Evolutionary conservation across 2,888 invertebrate species (phyloP).

Genomic region (Yponomeuta plumbellus): DNA sequence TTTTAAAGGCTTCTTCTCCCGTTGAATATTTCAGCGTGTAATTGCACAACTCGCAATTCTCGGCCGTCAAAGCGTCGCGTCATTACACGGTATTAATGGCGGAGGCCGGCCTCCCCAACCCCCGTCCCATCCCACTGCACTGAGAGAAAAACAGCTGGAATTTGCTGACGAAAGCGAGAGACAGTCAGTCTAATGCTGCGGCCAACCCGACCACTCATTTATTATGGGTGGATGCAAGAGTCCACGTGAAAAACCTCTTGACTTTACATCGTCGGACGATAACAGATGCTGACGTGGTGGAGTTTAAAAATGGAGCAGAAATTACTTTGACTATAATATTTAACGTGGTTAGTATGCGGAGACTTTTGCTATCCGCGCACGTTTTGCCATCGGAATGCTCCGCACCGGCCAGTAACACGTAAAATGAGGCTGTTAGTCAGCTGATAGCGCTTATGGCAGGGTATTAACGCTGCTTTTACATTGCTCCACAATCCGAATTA

Average conservation of each 20-base stretch:
- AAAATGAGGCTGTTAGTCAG: not conserved
- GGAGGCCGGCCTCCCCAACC: constrained; percentile 19
- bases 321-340: not conserved
- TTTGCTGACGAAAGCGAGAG: constrained; percentile 28
- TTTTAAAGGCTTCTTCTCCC: constrained; percentile 22
- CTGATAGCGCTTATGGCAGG: not conserved
- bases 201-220: constrained; percentile 48
- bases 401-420: not conserved
- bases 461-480: not conserved
- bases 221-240: constrained; percentile 50
- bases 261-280: constrained; percentile 23
- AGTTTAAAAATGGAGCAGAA: not conserved
- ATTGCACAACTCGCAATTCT: constrained; percentile 44
- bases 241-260: constrained; percentile 33
- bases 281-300: constrained; percentile 16
- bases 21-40: constrained; percentile 55
- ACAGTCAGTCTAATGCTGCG: constrained; percentile 27
- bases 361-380: not conserved
- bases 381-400: not conserved
- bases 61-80: constrained; percentile 38
- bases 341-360: not conserved
- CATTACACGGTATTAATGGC: constrained; percentile 41
- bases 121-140: not conserved
- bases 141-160: constrained; percentile 26
- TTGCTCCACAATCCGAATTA: not conserved